These are phyloP conservation scores for Nebria salina DNA, from an alignment of 2,888 invertebrate species.

Conservation along the genomic window DNA sequence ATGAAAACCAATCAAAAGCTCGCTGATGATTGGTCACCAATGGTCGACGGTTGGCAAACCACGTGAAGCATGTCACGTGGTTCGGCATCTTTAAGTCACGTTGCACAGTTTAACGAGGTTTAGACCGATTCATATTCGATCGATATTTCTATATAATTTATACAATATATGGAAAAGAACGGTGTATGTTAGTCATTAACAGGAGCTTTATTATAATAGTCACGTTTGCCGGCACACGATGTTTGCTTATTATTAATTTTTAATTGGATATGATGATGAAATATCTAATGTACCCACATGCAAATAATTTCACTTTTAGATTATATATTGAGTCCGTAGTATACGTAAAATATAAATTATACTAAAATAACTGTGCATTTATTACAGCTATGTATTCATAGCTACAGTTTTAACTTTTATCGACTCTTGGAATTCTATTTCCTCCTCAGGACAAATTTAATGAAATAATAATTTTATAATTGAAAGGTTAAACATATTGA, in stretches of 20 bases:
- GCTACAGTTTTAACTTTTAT: no score
- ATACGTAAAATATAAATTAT: no score
- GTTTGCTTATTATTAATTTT: constrained; percentile 34
- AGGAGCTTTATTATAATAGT: constrained; percentile 25
- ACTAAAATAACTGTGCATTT: no score
- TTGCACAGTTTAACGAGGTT: background rate
- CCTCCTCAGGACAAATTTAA: no score
- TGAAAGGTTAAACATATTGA: no score
- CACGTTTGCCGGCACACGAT: constrained; percentile 19
- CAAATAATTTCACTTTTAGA: background rate
- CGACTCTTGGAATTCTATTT: no score
- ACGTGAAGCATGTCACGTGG: constrained; percentile 28
- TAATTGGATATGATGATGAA: constrained; percentile 20
- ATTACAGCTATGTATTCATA: no score
- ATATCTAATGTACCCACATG: background rate
- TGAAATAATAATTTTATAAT: no score
- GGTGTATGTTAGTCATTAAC: constrained; percentile 24
- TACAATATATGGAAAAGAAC: constrained; percentile 19
- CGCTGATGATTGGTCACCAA: constrained; percentile 9
- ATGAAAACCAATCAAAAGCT: constrained; percentile 27
- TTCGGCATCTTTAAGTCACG: background rate
- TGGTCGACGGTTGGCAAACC: constrained; percentile 13
- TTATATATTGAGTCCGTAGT: background rate
- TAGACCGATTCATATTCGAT: background rate
- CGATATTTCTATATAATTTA: constrained; percentile 3